Evolutionary conservation across 2,888 invertebrate species (phyloP).

Genomic region (Eupsilia transversa): DNA sequence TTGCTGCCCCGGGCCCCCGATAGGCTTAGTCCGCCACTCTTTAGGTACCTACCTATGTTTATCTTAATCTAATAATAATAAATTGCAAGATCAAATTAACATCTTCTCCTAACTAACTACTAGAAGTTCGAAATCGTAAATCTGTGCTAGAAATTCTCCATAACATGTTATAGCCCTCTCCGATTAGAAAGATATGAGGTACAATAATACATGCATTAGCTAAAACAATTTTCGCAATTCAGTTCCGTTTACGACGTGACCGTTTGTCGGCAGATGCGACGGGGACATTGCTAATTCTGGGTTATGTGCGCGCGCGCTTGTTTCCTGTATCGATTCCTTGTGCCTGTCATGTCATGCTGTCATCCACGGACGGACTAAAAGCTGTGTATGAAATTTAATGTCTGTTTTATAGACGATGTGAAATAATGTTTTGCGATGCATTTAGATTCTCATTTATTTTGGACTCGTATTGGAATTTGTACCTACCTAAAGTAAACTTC

Average conservation of each 20-base stretch:
- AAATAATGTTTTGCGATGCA: slow-evolving; percentile 23
- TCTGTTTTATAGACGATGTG: slow-evolving; percentile 60
- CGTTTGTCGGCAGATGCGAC: slow-evolving; percentile 69
- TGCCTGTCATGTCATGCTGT: slow-evolving; percentile 71
- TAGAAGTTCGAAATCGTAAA: slow-evolving; percentile 12
- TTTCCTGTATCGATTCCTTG: slow-evolving; percentile 86
- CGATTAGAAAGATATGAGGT: slow-evolving; percentile 39
- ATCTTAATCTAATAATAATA: background rate
- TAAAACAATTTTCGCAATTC: slow-evolving; percentile 65
- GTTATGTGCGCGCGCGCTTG: slow-evolving; percentile 72
- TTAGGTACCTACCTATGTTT: too few relatives aligned
- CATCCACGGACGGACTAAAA: slow-evolving; percentile 62
- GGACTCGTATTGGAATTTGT: background rate
- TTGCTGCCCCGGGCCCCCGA: background rate
- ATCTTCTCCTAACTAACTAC: background rate
- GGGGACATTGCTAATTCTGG: slow-evolving; percentile 84
- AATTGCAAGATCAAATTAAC: background rate
- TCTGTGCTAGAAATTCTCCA: slow-evolving; percentile 18
- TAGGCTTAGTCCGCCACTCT: background rate
- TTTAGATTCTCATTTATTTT: slow-evolving; percentile 16
- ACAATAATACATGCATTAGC: slow-evolving; percentile 57
- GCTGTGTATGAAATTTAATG: slow-evolving; percentile 64
- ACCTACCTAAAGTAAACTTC: background rate
- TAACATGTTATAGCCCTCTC: slow-evolving; percentile 11
- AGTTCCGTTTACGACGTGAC: slow-evolving; percentile 68